These are phyloP conservation scores for Sciurus vulgaris DNA, from an alignment of 2,797 vertebrate species.

Conservation along the genomic window DNA sequence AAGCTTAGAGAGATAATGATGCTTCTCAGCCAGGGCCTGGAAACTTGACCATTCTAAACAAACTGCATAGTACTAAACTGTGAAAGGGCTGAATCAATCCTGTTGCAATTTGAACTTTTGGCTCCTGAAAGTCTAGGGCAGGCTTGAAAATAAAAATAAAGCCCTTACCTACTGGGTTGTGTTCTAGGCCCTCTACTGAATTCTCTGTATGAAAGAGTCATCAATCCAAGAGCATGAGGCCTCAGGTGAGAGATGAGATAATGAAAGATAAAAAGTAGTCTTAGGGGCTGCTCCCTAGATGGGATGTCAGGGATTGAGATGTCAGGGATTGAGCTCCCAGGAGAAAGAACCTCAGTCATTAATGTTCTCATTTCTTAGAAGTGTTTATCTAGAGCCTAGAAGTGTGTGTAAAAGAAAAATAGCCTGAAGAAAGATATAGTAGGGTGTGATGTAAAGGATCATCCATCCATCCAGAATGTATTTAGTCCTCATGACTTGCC, in stretches of 20 bases:
- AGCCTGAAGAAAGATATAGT: conserved; percentile 47
- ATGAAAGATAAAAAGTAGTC: conserved; percentile 13
- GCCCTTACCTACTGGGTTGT: conserved; percentile 51
- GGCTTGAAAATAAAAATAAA: conserved; percentile 79
- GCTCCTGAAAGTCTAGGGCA: conserved; percentile 83
- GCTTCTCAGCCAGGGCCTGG: conserved; percentile 68
- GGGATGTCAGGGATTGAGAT: neutral
- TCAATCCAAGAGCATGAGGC: neutral
- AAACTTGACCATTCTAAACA: conserved; percentile 78
- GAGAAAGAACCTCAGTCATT: conserved; percentile 21
- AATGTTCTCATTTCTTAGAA: conserved; percentile 63
- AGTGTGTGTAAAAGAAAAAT: neutral
- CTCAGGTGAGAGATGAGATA: conserved; percentile 16
- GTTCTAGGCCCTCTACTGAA: conserved; percentile 65
- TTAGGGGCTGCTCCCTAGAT: neutral
- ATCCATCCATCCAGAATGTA: conserved; percentile 35
- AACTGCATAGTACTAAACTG: conserved; percentile 72
- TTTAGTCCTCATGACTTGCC: conserved; percentile 47
- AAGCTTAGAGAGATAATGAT: conserved; percentile 75
- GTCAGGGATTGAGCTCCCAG: neutral
- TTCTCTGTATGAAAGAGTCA: conserved; percentile 16
- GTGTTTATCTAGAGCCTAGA: conserved; percentile 33
- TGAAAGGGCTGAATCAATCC: conserved; percentile 77
- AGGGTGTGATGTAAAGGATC: neutral
- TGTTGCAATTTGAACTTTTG: conserved; percentile 82